Percentiles rank a stretch among this genome's conserved stretches.
These are phyloP conservation scores for Mayetiola destructor DNA, from an alignment of 2,888 invertebrate species.

Conservation along the genomic window DNA sequence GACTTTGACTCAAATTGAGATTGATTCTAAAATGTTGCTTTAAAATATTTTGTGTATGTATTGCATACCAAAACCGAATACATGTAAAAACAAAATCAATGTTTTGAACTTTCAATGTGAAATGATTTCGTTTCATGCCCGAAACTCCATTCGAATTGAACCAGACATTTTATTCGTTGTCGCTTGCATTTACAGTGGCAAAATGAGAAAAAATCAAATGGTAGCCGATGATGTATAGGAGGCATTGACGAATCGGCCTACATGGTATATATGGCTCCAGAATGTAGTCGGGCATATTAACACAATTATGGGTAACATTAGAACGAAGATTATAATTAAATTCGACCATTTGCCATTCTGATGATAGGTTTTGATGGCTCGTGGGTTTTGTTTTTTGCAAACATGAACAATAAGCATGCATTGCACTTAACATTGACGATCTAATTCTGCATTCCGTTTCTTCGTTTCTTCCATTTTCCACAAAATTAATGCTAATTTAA, in stretches of 20 bases:
- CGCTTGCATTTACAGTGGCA: no score
- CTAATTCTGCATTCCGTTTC: no score
- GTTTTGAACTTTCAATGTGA: background rate
- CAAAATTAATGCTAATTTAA: no score
- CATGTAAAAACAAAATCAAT: background rate
- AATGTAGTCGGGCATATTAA: slow-evolving; percentile 2
- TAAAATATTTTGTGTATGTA: background rate
- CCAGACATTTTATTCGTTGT: slow-evolving; percentile 4
- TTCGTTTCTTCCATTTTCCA: no score
- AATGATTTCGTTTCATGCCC: background rate
- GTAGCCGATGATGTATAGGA: background rate
- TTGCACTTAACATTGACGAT: no score
- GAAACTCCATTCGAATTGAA: background rate
- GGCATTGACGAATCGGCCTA: background rate
- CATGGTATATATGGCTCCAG: background rate
- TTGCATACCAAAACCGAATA: background rate
- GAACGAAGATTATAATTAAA: slow-evolving; percentile 7
- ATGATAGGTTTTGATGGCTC: slow-evolving; percentile 1
- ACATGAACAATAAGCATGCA: no score
- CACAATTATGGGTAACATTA: background rate
- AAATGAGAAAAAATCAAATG: no score
- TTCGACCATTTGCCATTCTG: slow-evolving; percentile 5
- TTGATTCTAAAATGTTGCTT: background rate
- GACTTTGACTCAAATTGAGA: background rate
- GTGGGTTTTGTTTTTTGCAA: no score